Evolutionary conservation across 1,140 invertebrate genomes (phyloP).

Genomic region (Drosophila mojavensis): DNA sequence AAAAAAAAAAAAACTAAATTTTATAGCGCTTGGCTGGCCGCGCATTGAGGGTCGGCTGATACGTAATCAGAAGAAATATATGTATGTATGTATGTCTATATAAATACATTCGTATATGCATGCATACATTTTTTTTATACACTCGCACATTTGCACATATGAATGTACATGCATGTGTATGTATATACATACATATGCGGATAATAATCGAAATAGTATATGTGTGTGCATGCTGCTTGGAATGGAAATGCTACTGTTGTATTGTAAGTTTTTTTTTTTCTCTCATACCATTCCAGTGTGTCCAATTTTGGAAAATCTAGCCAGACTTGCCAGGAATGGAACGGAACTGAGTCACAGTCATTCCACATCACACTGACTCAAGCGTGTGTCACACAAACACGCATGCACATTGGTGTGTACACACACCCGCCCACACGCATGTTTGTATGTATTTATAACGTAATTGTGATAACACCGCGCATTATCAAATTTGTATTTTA

Average conservation of each 20-base stretch:
- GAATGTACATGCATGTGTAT: conserved; percentile 17
- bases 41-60: conserved; percentile 48
- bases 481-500: conserved; percentile 47
- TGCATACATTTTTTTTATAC: conserved; percentile 3
- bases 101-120: conserved; percentile 5
- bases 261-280: conserved; percentile 1
- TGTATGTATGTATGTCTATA: neutral
- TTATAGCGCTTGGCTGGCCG: conserved; percentile 41
- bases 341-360: conserved; percentile 47
- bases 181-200: neutral
- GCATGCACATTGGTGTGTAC: no score
- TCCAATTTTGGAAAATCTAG: conserved; percentile 58
- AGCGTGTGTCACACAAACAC: conserved; percentile 16
- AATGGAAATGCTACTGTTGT: conserved; percentile 12
- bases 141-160: conserved; percentile 17
- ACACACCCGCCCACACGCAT: conserved; percentile 1
- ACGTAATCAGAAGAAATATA: conserved; percentile 51
- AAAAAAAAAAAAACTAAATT: conserved; percentile 65
- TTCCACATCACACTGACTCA: conserved; percentile 21
- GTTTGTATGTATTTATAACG: conserved; percentile 14
- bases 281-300: conserved; percentile 49
- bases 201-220: neutral
- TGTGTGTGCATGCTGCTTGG: conserved; percentile 6
- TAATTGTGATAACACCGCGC: conserved; percentile 26
- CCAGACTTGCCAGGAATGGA: conserved; percentile 32